phyloP scores from a whole-genome alignment of 2,113 vertebrate species.

The Leptobrachium leishanense region DNA sequence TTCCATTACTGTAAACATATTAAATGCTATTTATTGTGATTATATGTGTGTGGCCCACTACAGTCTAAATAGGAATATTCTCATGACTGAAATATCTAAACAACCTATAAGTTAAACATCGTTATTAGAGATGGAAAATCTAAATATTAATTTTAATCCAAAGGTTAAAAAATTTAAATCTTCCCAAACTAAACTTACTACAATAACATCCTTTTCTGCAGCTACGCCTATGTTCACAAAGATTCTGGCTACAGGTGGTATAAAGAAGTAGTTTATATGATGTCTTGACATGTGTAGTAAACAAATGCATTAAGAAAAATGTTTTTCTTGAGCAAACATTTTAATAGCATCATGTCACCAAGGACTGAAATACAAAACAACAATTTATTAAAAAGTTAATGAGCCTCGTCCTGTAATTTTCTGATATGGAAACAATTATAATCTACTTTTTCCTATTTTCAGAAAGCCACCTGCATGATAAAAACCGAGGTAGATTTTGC shows the following conservation, averaged over 20 bases:
- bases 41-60: constrained; percentile 76
- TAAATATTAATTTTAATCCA: constrained; percentile 83
- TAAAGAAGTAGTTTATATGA: constrained; percentile 60
- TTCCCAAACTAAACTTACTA: constrained; percentile 52
- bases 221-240: constrained; percentile 51
- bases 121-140: constrained; percentile 68
- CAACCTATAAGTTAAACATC: constrained; percentile 69
- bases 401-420: constrained; percentile 38
- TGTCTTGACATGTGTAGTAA: constrained; percentile 65
- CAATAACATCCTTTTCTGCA: constrained; percentile 47
- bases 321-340: constrained; percentile 49
- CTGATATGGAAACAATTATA: constrained; percentile 45
- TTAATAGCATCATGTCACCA: constrained; percentile 46
- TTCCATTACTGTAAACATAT: constrained; percentile 88
- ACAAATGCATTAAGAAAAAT: constrained; percentile 60
- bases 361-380: constrained; percentile 40
- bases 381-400: constrained; percentile 48
- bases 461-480: constrained; percentile 17
- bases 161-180: constrained; percentile 65
- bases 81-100: constrained; percentile 80
- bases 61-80: constrained; percentile 75
- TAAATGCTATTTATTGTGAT: constrained; percentile 87
- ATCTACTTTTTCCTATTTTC: constrained; percentile 15
- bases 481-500: background rate
- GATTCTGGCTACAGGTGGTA: constrained; percentile 67